phyloP scores from a whole-genome alignment of 2,797 vertebrate species.

The Loriculus beryllinus region DNA sequence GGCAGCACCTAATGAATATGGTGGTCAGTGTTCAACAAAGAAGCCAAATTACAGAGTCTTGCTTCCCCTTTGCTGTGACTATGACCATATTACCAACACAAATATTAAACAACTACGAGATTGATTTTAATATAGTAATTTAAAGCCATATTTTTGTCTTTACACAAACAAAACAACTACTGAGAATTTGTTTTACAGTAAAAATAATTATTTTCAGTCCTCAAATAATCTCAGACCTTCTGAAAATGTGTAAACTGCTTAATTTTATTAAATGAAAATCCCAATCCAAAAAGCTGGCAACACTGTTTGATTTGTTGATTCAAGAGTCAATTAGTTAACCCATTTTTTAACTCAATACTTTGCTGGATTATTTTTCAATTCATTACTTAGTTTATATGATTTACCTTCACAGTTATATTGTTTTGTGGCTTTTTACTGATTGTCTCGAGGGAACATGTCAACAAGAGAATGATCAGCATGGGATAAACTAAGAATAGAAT shows the following conservation, averaged over 20 bases:
- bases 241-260: neutral
- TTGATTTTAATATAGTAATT: neutral
- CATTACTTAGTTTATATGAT: neutral
- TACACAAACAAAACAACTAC: neutral
- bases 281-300: neutral
- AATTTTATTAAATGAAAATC: neutral
- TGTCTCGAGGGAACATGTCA: neutral
- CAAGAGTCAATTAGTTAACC: neutral
- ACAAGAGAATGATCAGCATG: neutral
- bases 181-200: neutral
- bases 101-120: neutral
- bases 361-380: neutral
- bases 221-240: neutral
- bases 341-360: neutral
- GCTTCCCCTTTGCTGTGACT: neutral
- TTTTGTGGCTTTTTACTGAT: neutral
- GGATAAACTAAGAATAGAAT: slow-evolving; percentile 16
- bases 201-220: neutral
- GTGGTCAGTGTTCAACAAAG: neutral
- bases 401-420: neutral
- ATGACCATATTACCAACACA: neutral
- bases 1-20: neutral
- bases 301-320: neutral
- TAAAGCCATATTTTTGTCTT: neutral
- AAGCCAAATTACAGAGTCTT: neutral